Evolutionary conservation across 2,797 vertebrate genomes (phyloP).

Genomic region (Glossophaga mutica): DNA sequence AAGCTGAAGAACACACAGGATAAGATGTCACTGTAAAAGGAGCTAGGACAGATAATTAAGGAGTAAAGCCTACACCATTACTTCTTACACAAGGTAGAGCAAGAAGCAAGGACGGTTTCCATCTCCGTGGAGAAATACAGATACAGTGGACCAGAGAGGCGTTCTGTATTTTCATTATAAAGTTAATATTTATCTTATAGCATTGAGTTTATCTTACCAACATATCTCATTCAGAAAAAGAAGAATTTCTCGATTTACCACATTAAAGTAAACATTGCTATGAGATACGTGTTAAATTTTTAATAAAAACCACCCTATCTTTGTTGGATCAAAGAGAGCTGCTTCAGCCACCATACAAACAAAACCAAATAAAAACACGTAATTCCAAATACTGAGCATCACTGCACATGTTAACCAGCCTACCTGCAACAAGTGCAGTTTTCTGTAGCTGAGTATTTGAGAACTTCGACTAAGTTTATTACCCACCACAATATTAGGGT

Average conservation of each 20-base stretch:
- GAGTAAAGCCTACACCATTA: constrained; percentile 67
- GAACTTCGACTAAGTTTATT: constrained; percentile 26
- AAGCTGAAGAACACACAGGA: constrained; percentile 45
- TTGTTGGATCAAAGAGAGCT: constrained; percentile 61
- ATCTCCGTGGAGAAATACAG: constrained; percentile 63
- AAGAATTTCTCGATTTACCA: constrained; percentile 74
- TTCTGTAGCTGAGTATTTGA: neutral
- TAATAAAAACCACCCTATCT: constrained; percentile 74
- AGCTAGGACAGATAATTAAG: constrained; percentile 61
- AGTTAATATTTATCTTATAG: constrained; percentile 77
- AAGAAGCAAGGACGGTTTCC: neutral
- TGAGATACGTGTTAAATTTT: constrained; percentile 75
- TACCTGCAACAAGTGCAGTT: neutral
- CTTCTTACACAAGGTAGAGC: constrained; percentile 29
- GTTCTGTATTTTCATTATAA: constrained; percentile 73
- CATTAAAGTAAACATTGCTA: constrained; percentile 75
- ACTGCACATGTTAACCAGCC: neutral
- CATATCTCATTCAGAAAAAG: constrained; percentile 71
- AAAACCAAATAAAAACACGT: constrained; percentile 66
- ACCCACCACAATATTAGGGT: neutral
- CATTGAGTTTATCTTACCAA: constrained; percentile 74
- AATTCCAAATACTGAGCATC: constrained; percentile 14
- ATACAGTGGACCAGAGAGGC: constrained; percentile 45
- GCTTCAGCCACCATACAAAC: constrained; percentile 58
- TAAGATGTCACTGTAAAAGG: constrained; percentile 46